A percentile compares a stretch with the other conserved stretches of the same genome.
phyloP scores from a whole-genome alignment of 2,797 vertebrate species.

The Phalloptychus januarius region DNA sequence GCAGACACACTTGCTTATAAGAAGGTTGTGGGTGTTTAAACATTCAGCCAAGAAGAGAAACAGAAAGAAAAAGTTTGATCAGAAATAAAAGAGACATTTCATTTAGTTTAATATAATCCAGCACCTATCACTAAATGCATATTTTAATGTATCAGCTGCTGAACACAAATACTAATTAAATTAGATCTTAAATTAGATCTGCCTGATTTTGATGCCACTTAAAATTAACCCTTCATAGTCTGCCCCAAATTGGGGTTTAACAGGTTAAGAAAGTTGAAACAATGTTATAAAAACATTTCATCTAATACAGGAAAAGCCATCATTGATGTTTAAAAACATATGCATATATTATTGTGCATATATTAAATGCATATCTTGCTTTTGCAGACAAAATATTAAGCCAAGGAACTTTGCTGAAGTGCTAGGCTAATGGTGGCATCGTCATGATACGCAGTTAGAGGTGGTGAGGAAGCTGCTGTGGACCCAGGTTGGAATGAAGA shows the following conservation, averaged over 20 bases:
- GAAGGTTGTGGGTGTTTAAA: conserved; percentile 13
- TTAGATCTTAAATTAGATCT: no score
- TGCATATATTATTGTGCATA: not conserved
- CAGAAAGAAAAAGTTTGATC: conserved; percentile 43
- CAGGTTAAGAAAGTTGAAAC: not conserved
- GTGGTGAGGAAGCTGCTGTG: no score
- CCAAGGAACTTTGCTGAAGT: not conserved
- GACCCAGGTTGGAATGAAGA: no score
- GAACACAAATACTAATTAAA: no score
- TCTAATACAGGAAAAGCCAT: not conserved
- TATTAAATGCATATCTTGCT: not conserved
- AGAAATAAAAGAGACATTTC: not conserved
- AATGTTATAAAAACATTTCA: not conserved
- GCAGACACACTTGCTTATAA: not conserved
- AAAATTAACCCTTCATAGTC: not conserved
- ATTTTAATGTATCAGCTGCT: no score
- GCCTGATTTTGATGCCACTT: not conserved
- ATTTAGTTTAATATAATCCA: not conserved
- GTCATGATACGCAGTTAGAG: no score
- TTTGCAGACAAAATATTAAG: not conserved
- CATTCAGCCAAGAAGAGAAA: conserved; percentile 36
- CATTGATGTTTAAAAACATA: not conserved
- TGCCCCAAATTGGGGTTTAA: not conserved
- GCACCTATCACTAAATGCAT: not conserved
- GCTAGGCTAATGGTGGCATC: not conserved